Percentiles rank a stretch among this genome's conserved stretches.
Evolutionary conservation across 37 sponge, comb jelly and placozoan genomes (phyloP).

Genomic region (Spongilla lacustris): DNA sequence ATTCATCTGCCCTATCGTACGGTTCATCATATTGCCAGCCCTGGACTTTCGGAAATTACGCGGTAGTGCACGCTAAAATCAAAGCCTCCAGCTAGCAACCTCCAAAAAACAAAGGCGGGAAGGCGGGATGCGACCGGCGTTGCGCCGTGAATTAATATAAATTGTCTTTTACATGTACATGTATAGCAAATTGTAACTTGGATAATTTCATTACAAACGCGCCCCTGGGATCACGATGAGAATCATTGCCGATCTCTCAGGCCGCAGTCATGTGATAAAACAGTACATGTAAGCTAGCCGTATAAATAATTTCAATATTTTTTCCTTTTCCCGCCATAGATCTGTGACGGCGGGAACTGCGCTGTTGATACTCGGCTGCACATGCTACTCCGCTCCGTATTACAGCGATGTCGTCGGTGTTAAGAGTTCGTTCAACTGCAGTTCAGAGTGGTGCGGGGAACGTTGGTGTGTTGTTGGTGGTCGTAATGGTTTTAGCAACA

Average conservation of each 20-base stretch:
- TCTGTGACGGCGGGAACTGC: background rate
- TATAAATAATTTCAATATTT: no score
- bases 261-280: background rate
- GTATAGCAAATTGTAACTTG: background rate
- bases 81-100: no score
- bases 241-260: background rate
- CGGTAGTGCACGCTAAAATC: background rate
- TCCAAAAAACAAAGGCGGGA: no score
- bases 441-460: slow-evolving; percentile 53
- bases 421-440: background rate
- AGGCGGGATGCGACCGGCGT: background rate
- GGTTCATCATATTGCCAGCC: background rate
- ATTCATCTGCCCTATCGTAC: background rate
- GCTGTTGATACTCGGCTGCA: background rate
- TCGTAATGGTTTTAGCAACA: background rate
- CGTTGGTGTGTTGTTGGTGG: slow-evolving; percentile 26
- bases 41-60: background rate
- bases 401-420: background rate
- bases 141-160: background rate
- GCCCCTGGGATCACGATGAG: no score
- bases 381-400: background rate
- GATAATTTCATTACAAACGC: no score
- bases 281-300: background rate
- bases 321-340: background rate
- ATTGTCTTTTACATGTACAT: background rate